Evolutionary conservation across 2,888 invertebrate genomes (phyloP), one percentile per base, ranked within the genome.

Genomic region (Andrena bicolor): DNA sequence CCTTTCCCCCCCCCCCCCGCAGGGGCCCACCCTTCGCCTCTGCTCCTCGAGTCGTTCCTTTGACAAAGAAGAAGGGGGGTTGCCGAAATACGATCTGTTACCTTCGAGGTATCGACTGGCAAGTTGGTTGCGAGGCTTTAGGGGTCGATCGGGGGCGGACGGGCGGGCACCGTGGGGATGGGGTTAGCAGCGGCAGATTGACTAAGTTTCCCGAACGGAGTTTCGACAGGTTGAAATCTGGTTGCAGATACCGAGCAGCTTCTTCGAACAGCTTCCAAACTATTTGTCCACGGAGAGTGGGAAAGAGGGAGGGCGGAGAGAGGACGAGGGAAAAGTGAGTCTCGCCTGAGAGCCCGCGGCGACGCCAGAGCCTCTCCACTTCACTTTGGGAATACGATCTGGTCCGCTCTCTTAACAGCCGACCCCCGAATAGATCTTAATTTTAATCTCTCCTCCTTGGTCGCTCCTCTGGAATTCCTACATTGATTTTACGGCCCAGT

Each of bases 211-310:
- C 76, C 76, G 84, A 81, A 76, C 74, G 83, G 89, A 91, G 91
- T 91, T 91, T 90, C 88, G 90, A 90, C 90, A 90, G 89, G 90
- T 88, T 86, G 86, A 91, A 91, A 91, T 90, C 90, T 90, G 89
- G 88, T 87, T 87, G 87, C 86, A 87, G 88, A 91, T 91, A 88
- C 82, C 83, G 87, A 83, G 86, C 83, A 82, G 85, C 69, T 82
- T 86, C 83, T 88, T 88, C 88, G 80, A 88, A 82, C 88, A 84
- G 84, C 83, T 82, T 82, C 84, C 70, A 77, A 89, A 85, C 89
- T 88, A 86, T 88, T 88, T 83, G 86, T 86, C 86, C 86, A 76
- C 83, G 77, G 41, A 32, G 49, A 71, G 53, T 20, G 30, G 23
- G 63, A 51, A n/a, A 56, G 53, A 16, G 66, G 26, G 63, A 48